Conservation (phyloP, 1,140 invertebrate genomes). For the Pseudoatta argentina region DNA sequence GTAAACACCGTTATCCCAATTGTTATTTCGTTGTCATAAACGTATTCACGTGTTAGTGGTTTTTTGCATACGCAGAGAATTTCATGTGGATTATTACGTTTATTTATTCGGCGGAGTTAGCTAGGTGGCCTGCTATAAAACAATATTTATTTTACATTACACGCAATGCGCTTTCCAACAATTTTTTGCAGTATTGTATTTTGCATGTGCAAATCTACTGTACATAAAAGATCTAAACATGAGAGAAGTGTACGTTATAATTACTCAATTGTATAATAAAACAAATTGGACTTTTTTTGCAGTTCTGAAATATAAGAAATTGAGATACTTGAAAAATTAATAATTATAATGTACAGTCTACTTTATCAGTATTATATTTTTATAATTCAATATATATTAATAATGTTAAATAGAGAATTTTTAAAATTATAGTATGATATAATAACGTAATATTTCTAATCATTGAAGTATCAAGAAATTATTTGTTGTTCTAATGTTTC, state of each 20-base stretch:
- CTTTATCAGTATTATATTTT: not conserved
- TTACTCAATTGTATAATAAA: not conserved
- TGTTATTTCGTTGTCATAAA: conserved; percentile 34
- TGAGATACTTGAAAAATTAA: not conserved
- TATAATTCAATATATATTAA: not conserved
- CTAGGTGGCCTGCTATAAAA: conserved; percentile 1
- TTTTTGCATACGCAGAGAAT: conserved; percentile 39
- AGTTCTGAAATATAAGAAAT: not conserved
- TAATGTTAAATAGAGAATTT: not conserved
- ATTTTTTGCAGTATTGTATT: conserved; percentile 1
- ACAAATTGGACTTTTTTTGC: not conserved
- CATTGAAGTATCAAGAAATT: not conserved
- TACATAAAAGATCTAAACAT: not conserved
- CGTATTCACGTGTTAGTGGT: conserved; percentile 22
- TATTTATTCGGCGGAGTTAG: conserved; percentile 35
- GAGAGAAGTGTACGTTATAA: not conserved
- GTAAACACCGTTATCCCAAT: conserved; percentile 24
- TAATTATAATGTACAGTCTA: not conserved
- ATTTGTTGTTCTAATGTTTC: too few species aligned
- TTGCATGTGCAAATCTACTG: not conserved
- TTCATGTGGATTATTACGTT: conserved; percentile 38
- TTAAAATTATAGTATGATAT: not conserved
- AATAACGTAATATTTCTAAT: not conserved
- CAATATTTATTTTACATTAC: conserved; percentile 39
- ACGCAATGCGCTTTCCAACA: not conserved